A percentile compares a stretch with the other conserved stretches of the same genome.
phyloP scores from a whole-genome alignment of 92 coral and sea anemone genomes.

The Epizoanthus fatuus region DNA sequence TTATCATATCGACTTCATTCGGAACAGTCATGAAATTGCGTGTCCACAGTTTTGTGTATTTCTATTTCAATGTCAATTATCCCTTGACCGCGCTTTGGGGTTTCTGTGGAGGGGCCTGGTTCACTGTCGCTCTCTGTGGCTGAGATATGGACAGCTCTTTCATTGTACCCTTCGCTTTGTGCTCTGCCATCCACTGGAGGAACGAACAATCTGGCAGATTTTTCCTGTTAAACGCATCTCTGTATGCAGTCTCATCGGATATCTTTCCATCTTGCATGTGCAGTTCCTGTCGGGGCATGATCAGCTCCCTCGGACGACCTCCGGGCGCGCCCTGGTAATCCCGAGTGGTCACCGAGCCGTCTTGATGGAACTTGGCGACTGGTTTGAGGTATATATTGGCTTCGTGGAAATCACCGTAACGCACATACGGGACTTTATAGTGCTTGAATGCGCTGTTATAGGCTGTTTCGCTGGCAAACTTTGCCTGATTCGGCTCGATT shows the following conservation, averaged over 20 bases:
- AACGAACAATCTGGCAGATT: slow-evolving; percentile 80
- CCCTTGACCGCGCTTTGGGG: too few species aligned
- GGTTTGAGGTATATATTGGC: slow-evolving; percentile 87
- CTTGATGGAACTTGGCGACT: slow-evolving; percentile 83
- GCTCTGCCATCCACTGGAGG: slow-evolving; percentile 78
- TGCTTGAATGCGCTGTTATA: slow-evolving; percentile 89
- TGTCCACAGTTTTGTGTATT: too few species aligned
- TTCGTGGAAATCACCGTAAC: slow-evolving; percentile 97
- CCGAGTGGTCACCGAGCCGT: slow-evolving; percentile 91
- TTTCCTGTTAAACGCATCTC: slow-evolving; percentile 76
- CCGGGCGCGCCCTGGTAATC: slow-evolving; percentile 92
- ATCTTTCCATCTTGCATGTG: slow-evolving; percentile 64
- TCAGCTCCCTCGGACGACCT: slow-evolving; percentile 85
- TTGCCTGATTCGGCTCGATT: slow-evolving; percentile 81
- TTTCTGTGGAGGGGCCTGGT: too few species aligned
- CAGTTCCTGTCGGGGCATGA: slow-evolving; percentile 78
- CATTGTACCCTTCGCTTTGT: slow-evolving; percentile 64
- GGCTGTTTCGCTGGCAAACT: slow-evolving; percentile 89
- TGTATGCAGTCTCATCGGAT: slow-evolving; percentile 75
- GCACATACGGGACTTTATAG: slow-evolving; percentile 80
- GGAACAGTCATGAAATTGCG: too few species aligned
- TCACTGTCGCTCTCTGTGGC: too few species aligned
- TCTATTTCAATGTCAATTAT: too few species aligned
- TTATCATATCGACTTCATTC: too few species aligned
- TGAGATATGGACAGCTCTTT: not conserved